These are phyloP conservation scores for Nanorana parkeri DNA, from an alignment of 2,113 vertebrate species.

Conservation along the genomic window DNA sequence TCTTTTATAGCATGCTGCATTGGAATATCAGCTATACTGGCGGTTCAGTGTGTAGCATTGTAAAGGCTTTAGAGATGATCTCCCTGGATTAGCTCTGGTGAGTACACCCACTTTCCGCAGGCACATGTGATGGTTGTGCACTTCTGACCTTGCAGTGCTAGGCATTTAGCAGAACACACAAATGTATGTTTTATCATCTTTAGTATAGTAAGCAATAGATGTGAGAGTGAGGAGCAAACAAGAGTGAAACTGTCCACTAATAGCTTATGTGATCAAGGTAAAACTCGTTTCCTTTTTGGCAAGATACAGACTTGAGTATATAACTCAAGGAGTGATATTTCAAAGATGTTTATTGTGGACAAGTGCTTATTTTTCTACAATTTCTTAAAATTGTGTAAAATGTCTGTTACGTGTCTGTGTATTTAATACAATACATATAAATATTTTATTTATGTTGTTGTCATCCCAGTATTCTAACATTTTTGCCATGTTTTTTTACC, in stretches of 20 bases:
- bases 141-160: conserved; percentile 48
- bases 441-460: too few relatives aligned
- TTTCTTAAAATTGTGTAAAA: too few relatives aligned
- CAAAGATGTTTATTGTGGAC: too few relatives aligned
- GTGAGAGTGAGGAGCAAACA: background rate
- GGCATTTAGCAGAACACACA: background rate
- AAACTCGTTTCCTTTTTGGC: background rate
- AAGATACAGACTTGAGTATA: background rate
- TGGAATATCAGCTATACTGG: background rate
- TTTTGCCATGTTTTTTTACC: too few relatives aligned
- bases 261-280: background rate
- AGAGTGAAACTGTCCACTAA: background rate
- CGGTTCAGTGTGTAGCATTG: background rate
- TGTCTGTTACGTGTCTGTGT: too few relatives aligned
- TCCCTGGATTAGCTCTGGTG: conserved; percentile 31
- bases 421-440: too few relatives aligned
- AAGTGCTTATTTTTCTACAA: too few relatives aligned
- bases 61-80: conserved; percentile 33
- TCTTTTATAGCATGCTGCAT: too few relatives aligned
- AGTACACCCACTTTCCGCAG: background rate
- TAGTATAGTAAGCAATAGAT: background rate
- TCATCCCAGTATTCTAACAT: too few relatives aligned
- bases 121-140: conserved; percentile 15
- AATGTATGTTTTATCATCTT: background rate
- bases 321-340: background rate